Percentiles rank a stretch among this genome's conserved stretches.
These are phyloP conservation scores for Melipona bicolor DNA, from an alignment of 2,888 invertebrate species.

Conservation along the genomic window DNA sequence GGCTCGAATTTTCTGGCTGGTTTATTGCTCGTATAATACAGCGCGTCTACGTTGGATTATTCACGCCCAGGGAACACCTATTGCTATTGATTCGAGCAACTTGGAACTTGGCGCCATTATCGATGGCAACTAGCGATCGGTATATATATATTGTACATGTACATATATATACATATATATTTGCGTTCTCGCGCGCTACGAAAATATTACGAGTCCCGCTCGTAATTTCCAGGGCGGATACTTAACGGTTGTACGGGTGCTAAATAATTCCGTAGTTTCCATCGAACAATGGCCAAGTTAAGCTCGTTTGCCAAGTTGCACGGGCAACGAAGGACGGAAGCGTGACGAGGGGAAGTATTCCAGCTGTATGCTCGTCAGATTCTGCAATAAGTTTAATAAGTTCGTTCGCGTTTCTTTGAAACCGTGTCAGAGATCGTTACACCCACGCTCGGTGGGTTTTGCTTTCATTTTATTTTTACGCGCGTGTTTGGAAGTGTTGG, in stretches of 20 bases:
- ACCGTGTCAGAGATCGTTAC: neutral
- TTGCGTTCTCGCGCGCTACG: neutral
- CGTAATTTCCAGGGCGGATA: neutral
- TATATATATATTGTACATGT: neutral
- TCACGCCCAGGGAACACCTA: slow-evolving; percentile 15
- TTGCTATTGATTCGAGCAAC: slow-evolving; percentile 46
- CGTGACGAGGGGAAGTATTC: neutral
- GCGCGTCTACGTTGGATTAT: slow-evolving; percentile 43
- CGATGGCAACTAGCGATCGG: neutral
- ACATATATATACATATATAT: neutral
- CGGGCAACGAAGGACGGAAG: neutral
- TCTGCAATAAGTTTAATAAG: neutral
- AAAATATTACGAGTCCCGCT: neutral
- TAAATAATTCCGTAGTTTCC: slow-evolving; percentile 19
- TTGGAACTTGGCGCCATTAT: slow-evolving; percentile 20
- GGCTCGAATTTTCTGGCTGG: neutral
- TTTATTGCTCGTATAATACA: slow-evolving; percentile 42
- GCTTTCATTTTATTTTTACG: no score
- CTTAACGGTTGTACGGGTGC: neutral
- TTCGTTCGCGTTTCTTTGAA: neutral
- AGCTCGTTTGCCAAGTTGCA: neutral
- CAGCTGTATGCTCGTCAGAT: neutral
- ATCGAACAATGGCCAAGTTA: slow-evolving; percentile 15
- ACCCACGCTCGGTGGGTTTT: neutral
- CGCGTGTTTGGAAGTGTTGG: neutral